Evolutionary conservation across 35 echinoderm and acorn worm genomes (phyloP).

Genomic region (Chiridota heheva): DNA sequence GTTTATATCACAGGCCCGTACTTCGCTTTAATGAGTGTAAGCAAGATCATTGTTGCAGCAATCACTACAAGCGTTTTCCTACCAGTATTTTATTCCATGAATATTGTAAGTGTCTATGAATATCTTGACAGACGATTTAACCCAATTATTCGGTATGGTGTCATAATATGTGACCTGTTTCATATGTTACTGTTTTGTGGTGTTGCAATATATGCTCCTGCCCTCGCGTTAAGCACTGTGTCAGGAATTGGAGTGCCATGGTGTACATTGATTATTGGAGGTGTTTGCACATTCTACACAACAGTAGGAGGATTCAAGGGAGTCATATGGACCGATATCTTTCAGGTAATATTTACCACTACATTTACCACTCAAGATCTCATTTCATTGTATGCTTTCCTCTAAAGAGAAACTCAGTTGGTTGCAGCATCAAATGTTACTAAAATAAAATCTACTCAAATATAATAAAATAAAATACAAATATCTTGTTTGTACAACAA

Average conservation of each 20-base stretch:
- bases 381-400: too few relatives aligned
- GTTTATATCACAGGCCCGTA: constrained; percentile 43
- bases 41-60: constrained; percentile 12
- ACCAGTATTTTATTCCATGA: constrained; percentile 34
- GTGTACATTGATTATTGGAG: constrained; percentile 14
- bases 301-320: constrained; percentile 51
- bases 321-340: constrained; percentile 53
- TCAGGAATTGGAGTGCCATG: constrained; percentile 26
- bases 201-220: constrained; percentile 39
- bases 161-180: constrained; percentile 6
- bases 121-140: constrained; percentile 37
- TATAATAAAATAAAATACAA: too few relatives aligned
- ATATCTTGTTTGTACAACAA: too few relatives aligned
- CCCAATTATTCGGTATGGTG: not conserved
- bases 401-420: too few relatives aligned
- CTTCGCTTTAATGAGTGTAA: constrained; percentile 33
- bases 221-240: constrained; percentile 37
- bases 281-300: constrained; percentile 49
- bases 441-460: too few relatives aligned
- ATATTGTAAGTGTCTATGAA: constrained; percentile 35
- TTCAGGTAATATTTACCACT: constrained; percentile 54
- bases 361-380: too few relatives aligned
- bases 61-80: constrained; percentile 33
- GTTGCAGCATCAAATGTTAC: too few relatives aligned
- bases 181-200: constrained; percentile 25